Conservation (phyloP, 2,797 vertebrate species). For the Dendrocincla tyrannina region DNA sequence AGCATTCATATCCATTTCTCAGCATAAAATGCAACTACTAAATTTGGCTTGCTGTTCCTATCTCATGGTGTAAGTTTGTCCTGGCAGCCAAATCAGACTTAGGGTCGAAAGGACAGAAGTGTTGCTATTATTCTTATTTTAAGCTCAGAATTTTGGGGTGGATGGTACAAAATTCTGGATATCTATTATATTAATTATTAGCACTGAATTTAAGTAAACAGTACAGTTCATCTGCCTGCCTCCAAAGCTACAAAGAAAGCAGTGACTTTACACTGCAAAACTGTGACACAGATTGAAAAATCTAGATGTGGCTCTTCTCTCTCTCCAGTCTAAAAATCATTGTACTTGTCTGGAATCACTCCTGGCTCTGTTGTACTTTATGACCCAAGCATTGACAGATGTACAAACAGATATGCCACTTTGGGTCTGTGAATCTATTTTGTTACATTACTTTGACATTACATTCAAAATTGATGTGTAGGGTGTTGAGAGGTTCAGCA, state of each 20-base stretch:
- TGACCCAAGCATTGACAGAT: neutral
- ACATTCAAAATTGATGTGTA: neutral
- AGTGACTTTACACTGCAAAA: neutral
- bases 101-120: neutral
- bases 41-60: neutral
- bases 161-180: neutral
- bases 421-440: neutral
- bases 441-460: neutral
- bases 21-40: neutral
- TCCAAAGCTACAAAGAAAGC: neutral
- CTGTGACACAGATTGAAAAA: neutral
- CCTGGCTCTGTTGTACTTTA: neutral
- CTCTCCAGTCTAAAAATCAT: neutral
- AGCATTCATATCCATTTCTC: neutral
- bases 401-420: neutral
- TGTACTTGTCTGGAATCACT: neutral
- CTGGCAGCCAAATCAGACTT: neutral
- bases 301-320: neutral
- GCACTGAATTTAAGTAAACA: neutral
- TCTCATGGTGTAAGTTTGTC: neutral
- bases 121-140: neutral
- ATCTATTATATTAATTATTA: neutral
- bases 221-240: neutral
- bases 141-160: neutral
- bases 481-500: neutral